Conservation (phyloP, 2,797 vertebrate genomes). For the Liparis tanakae region DNA sequence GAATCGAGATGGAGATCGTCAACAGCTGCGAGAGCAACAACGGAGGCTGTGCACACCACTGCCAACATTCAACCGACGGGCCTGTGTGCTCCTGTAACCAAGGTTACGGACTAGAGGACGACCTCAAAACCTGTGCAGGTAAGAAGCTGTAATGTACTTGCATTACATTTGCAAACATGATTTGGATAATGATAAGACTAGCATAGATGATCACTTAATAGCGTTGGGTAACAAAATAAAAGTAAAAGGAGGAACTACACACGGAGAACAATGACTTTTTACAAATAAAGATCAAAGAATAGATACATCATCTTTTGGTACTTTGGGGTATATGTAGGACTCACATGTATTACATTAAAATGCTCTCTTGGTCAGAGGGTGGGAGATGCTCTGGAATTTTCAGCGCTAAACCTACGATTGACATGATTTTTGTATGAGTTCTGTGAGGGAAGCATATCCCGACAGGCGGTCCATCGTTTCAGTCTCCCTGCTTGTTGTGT, state of each 20-base stretch:
- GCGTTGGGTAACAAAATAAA: neutral
- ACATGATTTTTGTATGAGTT: constrained; percentile 19
- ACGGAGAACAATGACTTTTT: neutral
- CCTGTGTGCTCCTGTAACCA: constrained; percentile 90
- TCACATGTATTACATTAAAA: constrained; percentile 1
- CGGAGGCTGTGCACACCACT: constrained; percentile 91
- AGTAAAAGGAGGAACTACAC: neutral
- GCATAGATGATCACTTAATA: neutral
- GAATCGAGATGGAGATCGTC: constrained; percentile 97
- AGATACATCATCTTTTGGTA: neutral
- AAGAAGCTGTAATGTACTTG: constrained; percentile 38
- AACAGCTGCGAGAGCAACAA: constrained; percentile 93
- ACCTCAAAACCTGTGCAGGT: constrained; percentile 92
- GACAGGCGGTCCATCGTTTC: constrained; percentile 18
- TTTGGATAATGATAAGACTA: neutral
- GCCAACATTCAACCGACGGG: constrained; percentile 88
- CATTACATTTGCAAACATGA: neutral
- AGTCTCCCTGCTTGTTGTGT: constrained; percentile 43
- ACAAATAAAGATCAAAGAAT: neutral
- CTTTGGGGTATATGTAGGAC: neutral
- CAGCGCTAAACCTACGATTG: constrained; percentile 22
- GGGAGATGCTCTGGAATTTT: neutral
- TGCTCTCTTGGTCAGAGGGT: constrained; percentile 5
- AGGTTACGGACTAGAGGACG: constrained; percentile 86
- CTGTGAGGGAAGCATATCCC: constrained; percentile 14